phyloP scores from a whole-genome alignment of 1,140 invertebrate genomes.

The Tetramorium alpestre region DNA sequence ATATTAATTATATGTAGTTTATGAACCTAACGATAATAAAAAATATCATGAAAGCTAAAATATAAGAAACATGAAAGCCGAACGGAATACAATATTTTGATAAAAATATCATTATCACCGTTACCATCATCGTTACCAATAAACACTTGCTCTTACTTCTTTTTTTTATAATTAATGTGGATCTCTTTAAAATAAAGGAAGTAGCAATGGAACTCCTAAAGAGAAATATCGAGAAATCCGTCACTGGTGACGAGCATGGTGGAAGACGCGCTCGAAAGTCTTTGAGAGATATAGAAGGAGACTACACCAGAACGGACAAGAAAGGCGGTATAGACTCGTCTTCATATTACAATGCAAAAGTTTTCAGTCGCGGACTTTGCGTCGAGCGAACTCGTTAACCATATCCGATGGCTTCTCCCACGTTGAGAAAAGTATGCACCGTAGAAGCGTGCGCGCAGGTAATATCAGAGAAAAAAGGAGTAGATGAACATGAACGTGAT shows the following conservation, averaged over 20 bases:
- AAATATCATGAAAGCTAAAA: neutral
- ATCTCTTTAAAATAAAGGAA: neutral
- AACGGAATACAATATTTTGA: neutral
- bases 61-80: neutral
- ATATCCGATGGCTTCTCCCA: constrained; percentile 23
- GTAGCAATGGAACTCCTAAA: neutral
- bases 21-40: neutral
- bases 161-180: neutral
- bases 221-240: constrained; percentile 30
- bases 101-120: constrained; percentile 5
- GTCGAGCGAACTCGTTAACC: constrained; percentile 58
- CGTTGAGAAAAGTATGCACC: constrained; percentile 34
- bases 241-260: constrained; percentile 3
- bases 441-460: constrained; percentile 20
- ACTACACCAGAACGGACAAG: neutral
- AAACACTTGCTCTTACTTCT: neutral
- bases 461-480: neutral
- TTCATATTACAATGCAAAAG: constrained; percentile 78
- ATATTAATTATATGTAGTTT: neutral
- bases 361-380: constrained; percentile 67
- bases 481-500: constrained; percentile 2
- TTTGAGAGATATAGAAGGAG: constrained; percentile 25
- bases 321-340: constrained; percentile 34
- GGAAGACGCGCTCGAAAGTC: neutral
- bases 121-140: neutral